Base-by-base conservation (phyloP, 2,797 vertebrate genomes). In the Arnoldichthys spilopterus region DNA sequence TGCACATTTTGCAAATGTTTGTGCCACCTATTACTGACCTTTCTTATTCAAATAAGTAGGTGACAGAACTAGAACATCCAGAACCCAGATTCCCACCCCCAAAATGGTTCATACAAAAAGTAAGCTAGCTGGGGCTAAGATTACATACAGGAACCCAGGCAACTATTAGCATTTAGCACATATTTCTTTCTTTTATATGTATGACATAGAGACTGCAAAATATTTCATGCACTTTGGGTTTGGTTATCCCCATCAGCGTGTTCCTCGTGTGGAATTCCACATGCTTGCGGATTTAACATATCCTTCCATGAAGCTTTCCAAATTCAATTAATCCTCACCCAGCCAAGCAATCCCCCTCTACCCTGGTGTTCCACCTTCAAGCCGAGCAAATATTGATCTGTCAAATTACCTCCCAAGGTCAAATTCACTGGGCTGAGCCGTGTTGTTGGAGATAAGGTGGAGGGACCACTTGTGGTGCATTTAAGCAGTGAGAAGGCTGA, bases 401-500 rank as follows among this genome's bases (percentile, higher is more conserved):
- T 72, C 78, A 79, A 90, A 88, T 84, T 83, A 71, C 77, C 85
- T 88, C 75, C 78, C 83, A 85, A 80, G 87, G 85, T 83, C 67
- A 79, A 30, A 30, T n/a, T 26, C 28, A 61, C 22, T 72, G 30
- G 18, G 15, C 18, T 30, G 26, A 30, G 26, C 26, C 26, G 7
- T 59, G 56, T 3, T 15, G 56, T 28, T 28, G 24, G 78, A 82
- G 89, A 87, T 81, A 80, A 88, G 85, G 47, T 28, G 75, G n/a
- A 1, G 2, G 22, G 1, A 53, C 16, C 67, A 76, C 24, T 24
- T 18, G 51, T 22, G 71, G 28, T 45, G 20, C n/a, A 26, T 74
- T 56, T 49, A 2, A 61, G 49, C 49, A 45, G 12, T 11, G 22
- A 24, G 54, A 22, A 45, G 70, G 56, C 26, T 5, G 43, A 74